Base-by-base conservation (phyloP, 2,888 invertebrate genomes). In the Brenthis hecate region DNA sequence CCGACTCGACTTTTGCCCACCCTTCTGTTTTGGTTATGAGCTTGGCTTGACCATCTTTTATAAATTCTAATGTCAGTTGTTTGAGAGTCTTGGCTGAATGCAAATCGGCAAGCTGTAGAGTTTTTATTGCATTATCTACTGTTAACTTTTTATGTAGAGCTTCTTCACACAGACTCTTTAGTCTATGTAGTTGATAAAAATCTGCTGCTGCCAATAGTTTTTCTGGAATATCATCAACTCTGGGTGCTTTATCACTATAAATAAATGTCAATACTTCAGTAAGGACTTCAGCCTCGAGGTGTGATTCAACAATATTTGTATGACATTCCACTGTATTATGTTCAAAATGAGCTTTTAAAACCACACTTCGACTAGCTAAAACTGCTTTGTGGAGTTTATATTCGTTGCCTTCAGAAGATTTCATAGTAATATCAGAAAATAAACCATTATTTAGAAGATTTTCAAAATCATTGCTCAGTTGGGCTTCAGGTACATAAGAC, bases 111-210 rank as follows among this genome's bases (percentile, higher is more conserved):
- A 92, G 74, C 72, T 91, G 87, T 13, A 92, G 74, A 5, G 89
- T 91, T 66, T 90, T 89, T 73, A 92, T 87, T 3, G 88, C 91
- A 87, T 91, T 92, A 54, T 91, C 90, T 16, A 92, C 88, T 8
- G 91, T 91, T 16, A 92, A 66, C 76, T 85, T 88, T 72, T 91
- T 89, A 55, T 91, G 88, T 56, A 92, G 76, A 8, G 91, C 89
- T 76, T 90, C 90, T 68, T 91, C 92, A 73, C 92, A 91, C 0
- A 92, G 78, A 66, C 85, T 86, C 69, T 92, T 92, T 3, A 92
- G 77, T 70, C 90, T 79, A 55, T 83, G 84, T 5, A 92, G 81
- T 73, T 92, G 90, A 72, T 92, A 92, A 73, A 83, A 92, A 68
- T 92, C 92, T 8, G 92, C 91, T 19, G 92, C 92, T 60, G 89